Base-by-base conservation (phyloP, 1,140 invertebrate species). In the Aporrectodea caliginosa region DNA sequence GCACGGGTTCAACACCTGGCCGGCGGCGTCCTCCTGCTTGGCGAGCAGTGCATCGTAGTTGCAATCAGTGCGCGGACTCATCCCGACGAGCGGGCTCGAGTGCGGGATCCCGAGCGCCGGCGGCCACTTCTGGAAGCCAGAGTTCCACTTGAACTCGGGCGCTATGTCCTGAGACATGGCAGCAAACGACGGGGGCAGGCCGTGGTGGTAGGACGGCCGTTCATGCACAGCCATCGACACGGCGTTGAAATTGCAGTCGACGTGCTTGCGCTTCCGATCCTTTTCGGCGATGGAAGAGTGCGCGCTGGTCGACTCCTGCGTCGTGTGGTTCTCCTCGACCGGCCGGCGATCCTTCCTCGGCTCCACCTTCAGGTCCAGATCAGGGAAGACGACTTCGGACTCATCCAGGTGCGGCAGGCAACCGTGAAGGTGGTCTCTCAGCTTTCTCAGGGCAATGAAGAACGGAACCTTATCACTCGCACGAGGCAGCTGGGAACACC, bases 381-480 rank as follows among this genome's bases (percentile, higher is more conserved):
- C 86, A 31, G 89, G 93, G 88, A 98, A 98, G 16, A 95, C 93
- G 82, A 98, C 93, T 89, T 98, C 96, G 16, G 93, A 92, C 80
- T 98, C 95, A 85, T 96, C 94, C 70, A 97, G 90, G 85, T 94
- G 92, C 1, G 93, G 88, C 81, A 97, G 91, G n/a, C 93, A 89
- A 0, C 96, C 96, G 86, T 95, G 95, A 22, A 98, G 88, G 89
- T 96, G 95, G 88, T 98, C 96, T 31, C 95, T 91, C 87, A 98
- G 94, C 87, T 97, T 97, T 86, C 96, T 96, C 31, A 98, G 89
- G 30, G 95, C 95, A 68, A 93, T 92, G 89, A 98, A 98, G 90
- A 98, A 98, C 80, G 96, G 96, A 68, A 98, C 95, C 89, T 98
- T 98, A 89, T 98, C 96, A 0, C 95, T 93, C 1, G 96, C 95